phyloP scores from a whole-genome alignment of 2,888 invertebrate species.

The Epinotia nisella region DNA sequence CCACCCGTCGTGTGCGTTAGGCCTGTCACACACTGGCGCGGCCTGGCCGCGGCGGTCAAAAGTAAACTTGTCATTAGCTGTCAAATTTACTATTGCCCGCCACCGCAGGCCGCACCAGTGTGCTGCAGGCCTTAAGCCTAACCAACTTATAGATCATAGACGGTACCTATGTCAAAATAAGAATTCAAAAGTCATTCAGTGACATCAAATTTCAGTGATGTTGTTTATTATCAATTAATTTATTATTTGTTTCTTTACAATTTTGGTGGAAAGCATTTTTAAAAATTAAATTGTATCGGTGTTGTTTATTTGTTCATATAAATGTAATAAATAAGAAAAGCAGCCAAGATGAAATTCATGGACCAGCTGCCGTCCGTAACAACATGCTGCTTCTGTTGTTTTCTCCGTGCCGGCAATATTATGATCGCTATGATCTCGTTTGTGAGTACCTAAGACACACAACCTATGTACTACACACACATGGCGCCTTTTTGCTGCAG shows the following conservation, averaged over 20 bases:
- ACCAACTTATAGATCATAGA: background rate
- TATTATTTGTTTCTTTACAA: too few relatives aligned
- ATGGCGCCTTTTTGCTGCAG: too few relatives aligned
- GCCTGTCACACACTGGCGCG: too few relatives aligned
- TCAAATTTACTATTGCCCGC: too few relatives aligned
- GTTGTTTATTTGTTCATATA: background rate
- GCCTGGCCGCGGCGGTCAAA: too few relatives aligned
- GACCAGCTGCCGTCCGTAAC: conserved; percentile 69
- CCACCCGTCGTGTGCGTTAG: too few relatives aligned
- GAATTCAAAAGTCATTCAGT: background rate
- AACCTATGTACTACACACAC: too few relatives aligned
- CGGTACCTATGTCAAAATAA: background rate
- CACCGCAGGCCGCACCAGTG: too few relatives aligned
- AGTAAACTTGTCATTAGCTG: too few relatives aligned
- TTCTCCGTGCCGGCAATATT: conserved; percentile 69
- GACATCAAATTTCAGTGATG: background rate
- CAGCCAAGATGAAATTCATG: conserved; percentile 61
- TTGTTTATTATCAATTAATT: too few relatives aligned
- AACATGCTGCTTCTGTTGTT: conserved; percentile 77
- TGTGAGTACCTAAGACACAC: conserved; percentile 62
- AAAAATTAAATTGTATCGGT: too few relatives aligned
- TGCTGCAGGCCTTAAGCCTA: background rate
- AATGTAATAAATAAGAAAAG: background rate
- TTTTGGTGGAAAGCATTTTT: too few relatives aligned
- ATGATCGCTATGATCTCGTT: conserved; percentile 69